Evolutionary conservation across 92 coral and sea anemone species (phyloP).

Genomic region (Umimayanthus chanpuru): DNA sequence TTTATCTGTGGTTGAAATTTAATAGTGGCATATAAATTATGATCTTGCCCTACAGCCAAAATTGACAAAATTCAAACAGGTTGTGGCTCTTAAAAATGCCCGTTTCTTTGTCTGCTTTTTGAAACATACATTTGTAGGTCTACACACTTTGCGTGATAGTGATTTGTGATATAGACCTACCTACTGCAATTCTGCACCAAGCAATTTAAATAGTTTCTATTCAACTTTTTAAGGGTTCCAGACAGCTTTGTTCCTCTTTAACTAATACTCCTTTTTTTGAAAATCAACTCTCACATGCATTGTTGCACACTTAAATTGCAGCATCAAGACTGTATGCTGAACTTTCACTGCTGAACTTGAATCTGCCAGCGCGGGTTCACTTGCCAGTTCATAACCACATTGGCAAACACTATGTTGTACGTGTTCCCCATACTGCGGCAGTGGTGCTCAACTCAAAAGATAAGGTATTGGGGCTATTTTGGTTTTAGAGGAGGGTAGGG

Average conservation of each 20-base stretch:
- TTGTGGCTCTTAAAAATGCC: no score
- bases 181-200: no score
- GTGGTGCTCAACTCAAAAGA: slow-evolving; percentile 98
- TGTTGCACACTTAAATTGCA: slow-evolving; percentile 28
- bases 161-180: no score
- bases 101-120: background rate
- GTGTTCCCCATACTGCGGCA: slow-evolving; percentile 97
- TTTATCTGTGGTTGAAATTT: no score
- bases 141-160: background rate
- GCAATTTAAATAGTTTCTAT: no score
- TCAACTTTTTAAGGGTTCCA: background rate
- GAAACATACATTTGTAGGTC: no score
- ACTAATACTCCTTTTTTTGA: background rate
- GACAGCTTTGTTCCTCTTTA: no score
- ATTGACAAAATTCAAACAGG: no score
- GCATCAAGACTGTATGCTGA: slow-evolving; percentile 96
- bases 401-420: slow-evolving; percentile 94
- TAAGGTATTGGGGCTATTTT: slow-evolving; percentile 61
- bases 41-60: background rate
- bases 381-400: slow-evolving; percentile 80
- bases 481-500: no score
- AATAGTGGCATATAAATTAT: no score
- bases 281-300: background rate
- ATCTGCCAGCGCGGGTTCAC: slow-evolving; percentile 93
- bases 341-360: slow-evolving; percentile 88